These are phyloP conservation scores for Sander vitreus DNA, from an alignment of 2,113 vertebrate species.

Conservation along the genomic window DNA sequence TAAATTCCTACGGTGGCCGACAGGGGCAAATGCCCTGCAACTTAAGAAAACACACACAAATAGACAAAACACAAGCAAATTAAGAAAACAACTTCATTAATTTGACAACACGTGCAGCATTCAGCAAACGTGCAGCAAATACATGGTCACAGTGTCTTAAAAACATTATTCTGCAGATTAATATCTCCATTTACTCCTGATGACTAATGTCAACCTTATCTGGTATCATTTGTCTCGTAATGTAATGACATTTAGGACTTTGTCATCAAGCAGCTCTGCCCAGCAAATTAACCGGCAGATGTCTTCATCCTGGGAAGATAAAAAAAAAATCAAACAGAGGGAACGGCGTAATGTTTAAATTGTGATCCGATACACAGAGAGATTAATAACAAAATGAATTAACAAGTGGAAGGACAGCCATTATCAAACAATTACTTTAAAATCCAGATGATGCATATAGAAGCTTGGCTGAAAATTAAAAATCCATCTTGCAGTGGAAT, in stretches of 20 bases:
- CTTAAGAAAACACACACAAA: no score
- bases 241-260: conserved; percentile 26
- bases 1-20: no score
- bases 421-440: conserved; percentile 11
- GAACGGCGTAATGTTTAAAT: conserved; percentile 25
- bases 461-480: background rate
- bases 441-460: conserved; percentile 4
- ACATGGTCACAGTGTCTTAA: background rate
- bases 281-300: conserved; percentile 15
- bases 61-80: no score
- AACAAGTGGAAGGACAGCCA: conserved; percentile 25
- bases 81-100: no score
- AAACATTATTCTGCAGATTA: background rate
- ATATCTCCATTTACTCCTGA: background rate
- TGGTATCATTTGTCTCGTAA: conserved; percentile 36
- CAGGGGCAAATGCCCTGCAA: no score
- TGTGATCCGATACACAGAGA: conserved; percentile 13
- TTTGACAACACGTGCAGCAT: no score
- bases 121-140: no score
- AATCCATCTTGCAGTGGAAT: background rate
- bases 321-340: conserved; percentile 31
- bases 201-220: conserved; percentile 10
- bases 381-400: conserved; percentile 42
- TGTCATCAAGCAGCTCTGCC: conserved; percentile 32
- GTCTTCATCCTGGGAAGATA: conserved; percentile 41